These are phyloP conservation scores for Nomada hirtipes DNA, from an alignment of 2,888 invertebrate species.

Conservation along the genomic window DNA sequence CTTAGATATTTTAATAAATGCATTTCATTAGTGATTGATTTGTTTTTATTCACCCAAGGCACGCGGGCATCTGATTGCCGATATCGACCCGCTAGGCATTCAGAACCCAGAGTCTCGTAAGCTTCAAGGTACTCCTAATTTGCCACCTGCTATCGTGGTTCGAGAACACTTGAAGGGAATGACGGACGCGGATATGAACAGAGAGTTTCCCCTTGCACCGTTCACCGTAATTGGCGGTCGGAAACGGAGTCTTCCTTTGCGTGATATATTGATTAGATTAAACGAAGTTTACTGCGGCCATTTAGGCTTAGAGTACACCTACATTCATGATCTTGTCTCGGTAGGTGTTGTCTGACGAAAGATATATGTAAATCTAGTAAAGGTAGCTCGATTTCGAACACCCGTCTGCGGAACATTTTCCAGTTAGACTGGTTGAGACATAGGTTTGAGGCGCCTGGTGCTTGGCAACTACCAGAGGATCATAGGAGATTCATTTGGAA, in stretches of 20 bases:
- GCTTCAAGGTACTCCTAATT: conserved; percentile 71
- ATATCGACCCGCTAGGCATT: conserved; percentile 92
- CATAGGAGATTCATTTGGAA: conserved; percentile 76
- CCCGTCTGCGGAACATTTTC: neutral
- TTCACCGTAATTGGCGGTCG: conserved; percentile 77
- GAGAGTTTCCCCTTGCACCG: conserved; percentile 73
- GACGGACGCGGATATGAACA: conserved; percentile 74
- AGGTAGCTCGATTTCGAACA: neutral
- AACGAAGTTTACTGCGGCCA: conserved; percentile 80
- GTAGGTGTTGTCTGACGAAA: conserved; percentile 55
- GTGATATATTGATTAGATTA: conserved; percentile 77
- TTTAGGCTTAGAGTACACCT: conserved; percentile 78
- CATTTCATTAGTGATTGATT: neutral
- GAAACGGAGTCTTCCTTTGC: conserved; percentile 70
- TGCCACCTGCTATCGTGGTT: conserved; percentile 76
- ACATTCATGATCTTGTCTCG: conserved; percentile 73
- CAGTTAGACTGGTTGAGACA: conserved; percentile 79
- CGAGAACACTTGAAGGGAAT: conserved; percentile 75
- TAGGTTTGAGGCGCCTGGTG: conserved; percentile 78
- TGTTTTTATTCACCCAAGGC: conserved; percentile 85
- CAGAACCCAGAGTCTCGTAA: conserved; percentile 77
- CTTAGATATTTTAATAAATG: neutral
- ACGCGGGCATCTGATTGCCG: conserved; percentile 93
- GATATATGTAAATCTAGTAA: neutral
- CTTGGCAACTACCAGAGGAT: conserved; percentile 72